These are phyloP conservation scores for Otus scops DNA, from an alignment of 2,797 vertebrate genomes.

Conservation along the genomic window DNA sequence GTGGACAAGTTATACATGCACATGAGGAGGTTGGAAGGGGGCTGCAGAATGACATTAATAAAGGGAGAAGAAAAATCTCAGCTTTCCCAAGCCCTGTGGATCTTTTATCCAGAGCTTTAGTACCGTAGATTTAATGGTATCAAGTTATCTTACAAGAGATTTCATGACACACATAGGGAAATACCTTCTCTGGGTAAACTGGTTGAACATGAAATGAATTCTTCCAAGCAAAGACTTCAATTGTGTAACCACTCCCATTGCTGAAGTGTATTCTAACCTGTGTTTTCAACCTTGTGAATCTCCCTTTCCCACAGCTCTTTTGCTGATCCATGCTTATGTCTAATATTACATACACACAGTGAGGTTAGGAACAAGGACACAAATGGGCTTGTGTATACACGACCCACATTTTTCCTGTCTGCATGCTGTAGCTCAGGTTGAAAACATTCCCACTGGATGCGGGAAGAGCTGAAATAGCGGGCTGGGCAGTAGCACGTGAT, in stretches of 20 bases:
- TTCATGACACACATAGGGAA: neutral
- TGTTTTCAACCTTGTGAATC: slow-evolving; percentile 14
- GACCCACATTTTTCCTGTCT: neutral
- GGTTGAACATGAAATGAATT: slow-evolving; percentile 52
- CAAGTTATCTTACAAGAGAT: slow-evolving; percentile 45
- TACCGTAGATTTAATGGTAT: slow-evolving; percentile 12
- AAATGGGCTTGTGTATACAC: neutral
- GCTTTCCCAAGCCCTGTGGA: neutral
- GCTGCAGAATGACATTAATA: neutral
- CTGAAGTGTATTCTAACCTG: neutral
- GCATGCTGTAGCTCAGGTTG: neutral
- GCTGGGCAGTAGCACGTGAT: neutral
- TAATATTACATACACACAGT: neutral
- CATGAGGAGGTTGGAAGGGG: neutral
- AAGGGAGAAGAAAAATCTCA: neutral
- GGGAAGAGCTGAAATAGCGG: neutral
- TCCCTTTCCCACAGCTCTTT: slow-evolving; percentile 57
- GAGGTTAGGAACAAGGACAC: slow-evolving; percentile 18
- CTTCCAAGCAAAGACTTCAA: slow-evolving; percentile 30
- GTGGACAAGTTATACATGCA: rapidly evolving
- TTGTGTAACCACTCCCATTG: neutral
- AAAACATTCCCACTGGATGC: neutral
- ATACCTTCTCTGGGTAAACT: slow-evolving; percentile 62
- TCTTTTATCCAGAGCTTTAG: neutral
- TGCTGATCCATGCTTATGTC: slow-evolving; percentile 41